Percentiles rank a stretch among this genome's conserved stretches.
phyloP scores from a whole-genome alignment of 2,888 invertebrate genomes.

The Rhagonycha lutea region DNA sequence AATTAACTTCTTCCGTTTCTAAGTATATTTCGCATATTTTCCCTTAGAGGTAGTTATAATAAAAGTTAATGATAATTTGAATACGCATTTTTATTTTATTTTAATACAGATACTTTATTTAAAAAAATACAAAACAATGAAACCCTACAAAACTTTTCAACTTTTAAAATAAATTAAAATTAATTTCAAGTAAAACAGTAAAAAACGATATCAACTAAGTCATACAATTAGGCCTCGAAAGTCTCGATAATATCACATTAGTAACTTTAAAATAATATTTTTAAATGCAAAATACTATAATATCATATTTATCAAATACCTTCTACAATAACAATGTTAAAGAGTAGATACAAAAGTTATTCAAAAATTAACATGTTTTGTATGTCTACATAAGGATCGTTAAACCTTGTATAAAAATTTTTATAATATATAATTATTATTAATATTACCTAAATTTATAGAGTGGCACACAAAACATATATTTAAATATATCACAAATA shows the following conservation, averaged over 20 bases:
- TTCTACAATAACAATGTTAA: constrained; percentile 24
- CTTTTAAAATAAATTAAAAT: neutral
- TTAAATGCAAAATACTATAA: neutral
- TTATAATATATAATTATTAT: constrained; percentile 7
- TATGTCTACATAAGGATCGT: constrained; percentile 12
- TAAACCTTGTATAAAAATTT: constrained; percentile 20
- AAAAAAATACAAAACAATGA: neutral
- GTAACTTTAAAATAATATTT: constrained; percentile 7
- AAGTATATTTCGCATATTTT: no score
- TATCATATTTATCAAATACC: constrained; percentile 17
- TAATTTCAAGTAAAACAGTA: neutral
- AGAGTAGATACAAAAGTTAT: constrained; percentile 26
- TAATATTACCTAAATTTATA: constrained; percentile 5
- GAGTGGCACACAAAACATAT: constrained; percentile 25
- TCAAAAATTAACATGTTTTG: constrained; percentile 20
- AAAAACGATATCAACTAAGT: constrained; percentile 1
- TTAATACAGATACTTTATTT: neutral
- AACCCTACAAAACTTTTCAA: neutral
- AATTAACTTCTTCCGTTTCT: no score
- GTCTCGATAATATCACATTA: constrained; percentile 21
- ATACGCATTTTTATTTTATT: neutral
- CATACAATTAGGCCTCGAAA: constrained; percentile 17
- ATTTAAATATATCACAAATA: constrained; percentile 42
- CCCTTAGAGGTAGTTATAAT: neutral
- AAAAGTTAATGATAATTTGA: neutral